phyloP scores from a whole-genome alignment of 2,888 invertebrate species.

The Xestoiulus laeticollis region DNA sequence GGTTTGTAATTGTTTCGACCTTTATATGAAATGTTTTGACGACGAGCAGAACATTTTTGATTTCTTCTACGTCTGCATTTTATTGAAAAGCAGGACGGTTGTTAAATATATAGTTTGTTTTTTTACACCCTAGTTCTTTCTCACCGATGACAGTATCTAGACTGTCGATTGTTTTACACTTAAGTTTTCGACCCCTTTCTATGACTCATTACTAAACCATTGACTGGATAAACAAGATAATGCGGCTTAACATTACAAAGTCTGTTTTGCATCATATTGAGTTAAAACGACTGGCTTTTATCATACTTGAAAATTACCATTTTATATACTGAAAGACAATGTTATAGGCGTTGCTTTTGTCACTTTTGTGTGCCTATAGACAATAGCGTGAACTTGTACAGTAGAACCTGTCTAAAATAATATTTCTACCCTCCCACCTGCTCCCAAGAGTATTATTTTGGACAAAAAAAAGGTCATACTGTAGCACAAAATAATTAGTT shows the following conservation, averaged over 20 bases:
- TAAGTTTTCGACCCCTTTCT: background rate
- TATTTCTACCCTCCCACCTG: no score
- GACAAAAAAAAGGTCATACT: no score
- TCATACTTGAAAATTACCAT: background rate
- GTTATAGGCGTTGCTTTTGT: background rate
- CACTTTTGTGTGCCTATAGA: background rate
- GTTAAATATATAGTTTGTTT: background rate
- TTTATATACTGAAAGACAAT: background rate
- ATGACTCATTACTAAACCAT: background rate
- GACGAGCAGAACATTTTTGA: background rate
- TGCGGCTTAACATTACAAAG: background rate
- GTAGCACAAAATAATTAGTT: no score
- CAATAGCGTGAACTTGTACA: no score
- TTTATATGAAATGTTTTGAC: background rate
- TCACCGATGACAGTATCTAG: background rate
- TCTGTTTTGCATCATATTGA: slow-evolving; percentile 16
- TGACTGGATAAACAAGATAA: slow-evolving; percentile 23
- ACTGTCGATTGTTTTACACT: background rate
- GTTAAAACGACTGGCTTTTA: background rate
- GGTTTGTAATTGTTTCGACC: background rate
- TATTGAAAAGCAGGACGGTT: background rate
- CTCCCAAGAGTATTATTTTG: no score
- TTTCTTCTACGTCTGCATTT: background rate
- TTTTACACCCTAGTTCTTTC: background rate
- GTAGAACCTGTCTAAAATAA: no score